Percentiles rank a stretch among this genome's conserved stretches.
Evolutionary conservation across 2,888 invertebrate species (phyloP).

Genomic region (Galeruca laticollis): DNA sequence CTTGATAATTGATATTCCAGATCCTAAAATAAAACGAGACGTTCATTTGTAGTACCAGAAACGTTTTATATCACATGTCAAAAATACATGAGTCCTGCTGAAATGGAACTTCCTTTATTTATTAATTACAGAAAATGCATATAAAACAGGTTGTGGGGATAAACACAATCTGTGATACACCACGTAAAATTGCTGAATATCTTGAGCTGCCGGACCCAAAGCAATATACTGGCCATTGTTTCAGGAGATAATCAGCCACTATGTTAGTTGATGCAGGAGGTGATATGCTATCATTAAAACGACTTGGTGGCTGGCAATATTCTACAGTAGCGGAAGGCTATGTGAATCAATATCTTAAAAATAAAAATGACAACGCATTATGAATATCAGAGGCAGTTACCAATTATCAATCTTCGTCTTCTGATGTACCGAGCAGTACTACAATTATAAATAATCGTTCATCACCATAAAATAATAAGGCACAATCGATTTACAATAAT

Average conservation of each 20-base stretch:
- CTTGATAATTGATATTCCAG: constrained; percentile 10
- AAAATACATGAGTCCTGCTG: no score
- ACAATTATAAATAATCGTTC: constrained; percentile 12
- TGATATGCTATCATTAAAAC: constrained; percentile 18
- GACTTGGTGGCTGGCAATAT: constrained; percentile 19
- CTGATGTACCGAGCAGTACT: background rate
- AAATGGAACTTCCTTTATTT: no score
- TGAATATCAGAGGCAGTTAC: background rate
- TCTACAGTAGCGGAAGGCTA: constrained; percentile 18
- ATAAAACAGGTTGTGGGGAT: background rate
- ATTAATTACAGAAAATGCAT: background rate
- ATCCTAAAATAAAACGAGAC: constrained; percentile 3
- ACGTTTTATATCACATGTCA: no score
- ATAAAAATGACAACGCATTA: no score
- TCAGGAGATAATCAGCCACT: background rate
- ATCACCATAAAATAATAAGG: constrained; percentile 1
- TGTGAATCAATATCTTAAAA: constrained; percentile 15
- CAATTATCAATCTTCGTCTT: background rate
- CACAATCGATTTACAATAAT: no score
- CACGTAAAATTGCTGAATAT: background rate
- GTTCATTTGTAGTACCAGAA: background rate
- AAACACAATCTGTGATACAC: background rate
- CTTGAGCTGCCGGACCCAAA: background rate
- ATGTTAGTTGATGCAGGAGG: constrained; percentile 9
- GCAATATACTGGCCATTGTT: constrained; percentile 12